Evolutionary conservation across 2,888 invertebrate genomes (phyloP), one percentile per base, ranked within the genome.

Genomic region (Scaptomyza tumidula): DNA sequence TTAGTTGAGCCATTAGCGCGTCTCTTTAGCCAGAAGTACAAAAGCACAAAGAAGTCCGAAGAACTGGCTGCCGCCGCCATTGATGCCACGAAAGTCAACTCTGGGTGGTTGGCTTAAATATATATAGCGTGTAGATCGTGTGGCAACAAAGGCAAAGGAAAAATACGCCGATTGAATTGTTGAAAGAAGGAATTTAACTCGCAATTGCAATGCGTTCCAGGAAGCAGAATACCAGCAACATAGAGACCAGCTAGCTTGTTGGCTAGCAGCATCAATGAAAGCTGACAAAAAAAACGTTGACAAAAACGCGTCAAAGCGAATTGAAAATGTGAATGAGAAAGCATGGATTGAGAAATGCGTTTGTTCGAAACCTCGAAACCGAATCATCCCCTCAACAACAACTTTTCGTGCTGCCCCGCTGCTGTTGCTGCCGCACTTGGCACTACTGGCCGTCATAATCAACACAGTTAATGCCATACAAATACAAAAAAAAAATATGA

Each of bases 1-100:
- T 35, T 77, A 78, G 74, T 77, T 77, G 75, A 77, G 78, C 77
- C 75, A 78, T 78, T 78, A 78, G 77, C 78, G 75, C 61, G 63
- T 54, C 72, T 57, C 44, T 70, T 69, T 60, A 58, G 62, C 69
- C 61, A 75, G 69, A 61, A 74, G 13, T 24, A 24, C 24, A 24
- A 24, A 3, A 24, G 0, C 1, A 24, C 1, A 24, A 39, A 2
- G 14, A 39, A 27, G 39, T 3, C 43, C 45, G 19, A 24, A 31
- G n/a, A 37, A n/a, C 6, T n/a, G 13, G 35, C 33, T 35, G 33
- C 33, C 33, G 14, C n/a, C n/a, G 45, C 39, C 24, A 37, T 37
- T 37, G 33, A 37, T 58, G 29, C 33, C 5, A 31, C 33, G n/a
- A 9, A 6, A 3, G 33, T 50, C 43, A 55, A 56, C 62, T 75